Evolutionary conservation across 2,797 vertebrate species (phyloP).

Genomic region (Eidolon dupreanum): DNA sequence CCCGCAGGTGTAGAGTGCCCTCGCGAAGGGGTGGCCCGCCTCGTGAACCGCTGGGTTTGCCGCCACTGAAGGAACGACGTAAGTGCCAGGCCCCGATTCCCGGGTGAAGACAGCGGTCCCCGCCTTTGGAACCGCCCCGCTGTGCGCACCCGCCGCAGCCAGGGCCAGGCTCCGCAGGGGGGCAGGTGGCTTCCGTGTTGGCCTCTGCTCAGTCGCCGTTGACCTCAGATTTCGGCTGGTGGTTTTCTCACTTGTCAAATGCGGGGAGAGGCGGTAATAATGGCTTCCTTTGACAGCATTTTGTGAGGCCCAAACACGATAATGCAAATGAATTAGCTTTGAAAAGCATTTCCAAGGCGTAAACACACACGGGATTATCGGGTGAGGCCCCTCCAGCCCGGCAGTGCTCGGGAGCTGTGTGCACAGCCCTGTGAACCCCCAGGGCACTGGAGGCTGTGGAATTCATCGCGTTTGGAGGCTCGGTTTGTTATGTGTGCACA

Average conservation of each 20-base stretch:
- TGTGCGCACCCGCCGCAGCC: fast-evolving
- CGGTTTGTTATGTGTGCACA: not conserved
- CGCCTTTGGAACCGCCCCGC: not conserved
- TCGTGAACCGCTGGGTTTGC: not conserved
- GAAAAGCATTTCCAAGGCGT: not conserved
- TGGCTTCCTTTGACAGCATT: not conserved
- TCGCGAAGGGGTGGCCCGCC: not conserved
- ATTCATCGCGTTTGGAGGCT: not conserved
- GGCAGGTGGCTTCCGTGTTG: fast-evolving
- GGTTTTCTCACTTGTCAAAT: not conserved
- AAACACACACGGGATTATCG: not conserved
- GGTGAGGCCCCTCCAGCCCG: not conserved
- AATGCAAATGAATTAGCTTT: not conserved
- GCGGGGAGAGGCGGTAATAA: not conserved
- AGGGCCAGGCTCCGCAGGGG: fast-evolving
- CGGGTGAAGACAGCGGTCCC: not conserved
- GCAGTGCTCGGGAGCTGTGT: not conserved
- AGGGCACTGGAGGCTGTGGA: not conserved
- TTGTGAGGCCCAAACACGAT: not conserved
- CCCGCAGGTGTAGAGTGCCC: fast-evolving
- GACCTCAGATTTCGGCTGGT: not conserved
- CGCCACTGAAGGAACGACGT: not conserved
- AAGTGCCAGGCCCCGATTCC: not conserved
- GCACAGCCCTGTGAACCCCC: not conserved
- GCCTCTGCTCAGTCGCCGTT: not conserved